Percentiles rank a stretch among this genome's conserved stretches.
Evolutionary conservation across 2,113 vertebrate species (phyloP).

Genomic region (Tachuris rubrigastra): DNA sequence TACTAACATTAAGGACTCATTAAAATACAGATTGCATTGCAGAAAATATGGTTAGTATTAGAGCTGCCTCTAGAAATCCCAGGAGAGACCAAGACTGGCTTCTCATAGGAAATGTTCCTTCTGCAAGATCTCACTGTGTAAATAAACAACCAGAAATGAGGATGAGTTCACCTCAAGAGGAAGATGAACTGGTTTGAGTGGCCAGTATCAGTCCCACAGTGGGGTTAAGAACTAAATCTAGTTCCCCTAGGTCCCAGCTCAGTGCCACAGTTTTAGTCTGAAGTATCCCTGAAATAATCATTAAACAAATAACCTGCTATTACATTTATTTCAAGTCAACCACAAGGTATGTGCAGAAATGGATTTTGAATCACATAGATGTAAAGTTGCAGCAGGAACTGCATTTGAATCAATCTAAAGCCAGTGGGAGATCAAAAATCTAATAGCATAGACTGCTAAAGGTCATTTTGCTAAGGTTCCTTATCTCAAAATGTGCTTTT

Average conservation of each 20-base stretch:
- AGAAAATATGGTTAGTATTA: not conserved
- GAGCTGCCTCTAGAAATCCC: not conserved
- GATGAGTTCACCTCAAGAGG: not conserved
- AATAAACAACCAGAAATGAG: not conserved
- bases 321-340: not conserved
- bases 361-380: not conserved
- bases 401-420: not conserved
- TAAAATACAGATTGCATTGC: not conserved
- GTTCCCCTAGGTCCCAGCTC: not conserved
- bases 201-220: not conserved
- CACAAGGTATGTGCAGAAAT: accelerated
- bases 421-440: not conserved
- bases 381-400: not conserved
- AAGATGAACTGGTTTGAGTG: not conserved
- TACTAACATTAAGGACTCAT: not conserved
- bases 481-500: not conserved
- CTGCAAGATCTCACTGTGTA: not conserved
- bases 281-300: not conserved
- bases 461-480: not conserved
- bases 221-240: not conserved
- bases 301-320: not conserved
- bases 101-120: not conserved
- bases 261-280: not conserved
- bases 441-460: not conserved
- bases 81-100: not conserved